phyloP scores from a whole-genome alignment of 2,797 vertebrate species.

The Petrocephalus schoutedeni region DNA sequence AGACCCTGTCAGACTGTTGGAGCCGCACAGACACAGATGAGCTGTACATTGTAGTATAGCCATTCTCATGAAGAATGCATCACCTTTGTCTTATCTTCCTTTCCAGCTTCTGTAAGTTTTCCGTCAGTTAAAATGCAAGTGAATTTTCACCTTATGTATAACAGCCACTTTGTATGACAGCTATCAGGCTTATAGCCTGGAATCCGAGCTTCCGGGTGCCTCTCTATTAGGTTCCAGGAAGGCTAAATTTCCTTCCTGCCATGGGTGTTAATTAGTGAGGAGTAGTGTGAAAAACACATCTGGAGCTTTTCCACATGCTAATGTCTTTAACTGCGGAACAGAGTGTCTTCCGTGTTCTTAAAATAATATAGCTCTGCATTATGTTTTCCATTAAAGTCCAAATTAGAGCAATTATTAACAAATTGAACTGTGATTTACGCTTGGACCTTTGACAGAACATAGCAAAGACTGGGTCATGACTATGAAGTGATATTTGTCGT shows the following conservation, averaged over 20 bases:
- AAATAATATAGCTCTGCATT: neutral
- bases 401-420: neutral
- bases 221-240: slow-evolving; percentile 38
- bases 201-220: slow-evolving; percentile 25
- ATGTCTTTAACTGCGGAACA: neutral
- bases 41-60: neutral
- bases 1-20: neutral
- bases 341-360: neutral
- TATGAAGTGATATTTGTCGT: neutral
- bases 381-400: neutral
- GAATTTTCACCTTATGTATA: neutral
- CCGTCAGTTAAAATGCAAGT: neutral
- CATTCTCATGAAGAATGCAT: neutral
- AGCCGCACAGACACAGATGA: neutral
- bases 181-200: slow-evolving; percentile 16
- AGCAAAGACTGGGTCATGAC: slow-evolving; percentile 28
- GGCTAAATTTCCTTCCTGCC: slow-evolving; percentile 34
- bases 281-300: slow-evolving; percentile 41
- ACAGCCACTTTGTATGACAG: neutral
- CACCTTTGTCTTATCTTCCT: neutral
- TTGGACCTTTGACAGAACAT: slow-evolving; percentile 31
- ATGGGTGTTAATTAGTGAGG: slow-evolving; percentile 51
- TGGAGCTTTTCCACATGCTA: slow-evolving; percentile 36
- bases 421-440: neutral
- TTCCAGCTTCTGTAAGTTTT: neutral